Evolutionary conservation across 2,888 invertebrate species (phyloP).

Genomic region (Oscheius sp.): DNA sequence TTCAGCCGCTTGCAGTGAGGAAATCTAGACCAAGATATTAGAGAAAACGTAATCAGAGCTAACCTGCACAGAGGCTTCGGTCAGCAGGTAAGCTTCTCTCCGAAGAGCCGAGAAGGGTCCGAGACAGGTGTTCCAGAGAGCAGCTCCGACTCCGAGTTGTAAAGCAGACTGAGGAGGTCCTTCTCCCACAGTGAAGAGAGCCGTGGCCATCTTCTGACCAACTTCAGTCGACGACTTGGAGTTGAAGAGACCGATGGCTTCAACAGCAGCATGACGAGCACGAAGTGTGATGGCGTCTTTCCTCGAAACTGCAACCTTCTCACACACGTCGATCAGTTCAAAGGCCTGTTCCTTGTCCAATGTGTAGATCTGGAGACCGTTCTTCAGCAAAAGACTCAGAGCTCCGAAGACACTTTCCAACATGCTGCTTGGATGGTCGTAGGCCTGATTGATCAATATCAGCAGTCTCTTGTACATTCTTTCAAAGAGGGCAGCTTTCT

Average conservation of each 20-base stretch:
- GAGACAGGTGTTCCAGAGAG: slow-evolving; percentile 44
- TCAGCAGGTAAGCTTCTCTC: slow-evolving; percentile 37
- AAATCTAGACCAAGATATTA: neutral
- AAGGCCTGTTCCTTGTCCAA: neutral
- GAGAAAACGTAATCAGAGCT: neutral
- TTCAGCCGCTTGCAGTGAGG: neutral
- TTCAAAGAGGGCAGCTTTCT: neutral
- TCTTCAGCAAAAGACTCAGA: slow-evolving; percentile 35
- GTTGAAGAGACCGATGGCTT: slow-evolving; percentile 41
- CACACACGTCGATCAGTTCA: slow-evolving; percentile 41
- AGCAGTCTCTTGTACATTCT: slow-evolving; percentile 30
- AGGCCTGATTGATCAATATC: slow-evolving; percentile 37
- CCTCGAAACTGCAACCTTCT: slow-evolving; percentile 54
- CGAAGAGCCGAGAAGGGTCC: slow-evolving; percentile 41
- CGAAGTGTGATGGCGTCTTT: slow-evolving; percentile 51
- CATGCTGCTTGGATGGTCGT: slow-evolving; percentile 40
- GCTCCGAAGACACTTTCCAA: slow-evolving; percentile 47
- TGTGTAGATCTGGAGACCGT: neutral
- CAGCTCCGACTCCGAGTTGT: slow-evolving; percentile 59
- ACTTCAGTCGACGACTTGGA: neutral
- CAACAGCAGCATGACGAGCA: slow-evolving; percentile 45
- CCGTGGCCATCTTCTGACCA: slow-evolving; percentile 6
- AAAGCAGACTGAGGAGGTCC: slow-evolving; percentile 64
- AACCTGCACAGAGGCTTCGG: slow-evolving; percentile 32
- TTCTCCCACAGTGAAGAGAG: slow-evolving; percentile 51